A percentile compares a stretch with the other conserved stretches of the same genome.
Conservation (phyloP, 2,797 vertebrate species). For the Cichlasoma orientale region DNA sequence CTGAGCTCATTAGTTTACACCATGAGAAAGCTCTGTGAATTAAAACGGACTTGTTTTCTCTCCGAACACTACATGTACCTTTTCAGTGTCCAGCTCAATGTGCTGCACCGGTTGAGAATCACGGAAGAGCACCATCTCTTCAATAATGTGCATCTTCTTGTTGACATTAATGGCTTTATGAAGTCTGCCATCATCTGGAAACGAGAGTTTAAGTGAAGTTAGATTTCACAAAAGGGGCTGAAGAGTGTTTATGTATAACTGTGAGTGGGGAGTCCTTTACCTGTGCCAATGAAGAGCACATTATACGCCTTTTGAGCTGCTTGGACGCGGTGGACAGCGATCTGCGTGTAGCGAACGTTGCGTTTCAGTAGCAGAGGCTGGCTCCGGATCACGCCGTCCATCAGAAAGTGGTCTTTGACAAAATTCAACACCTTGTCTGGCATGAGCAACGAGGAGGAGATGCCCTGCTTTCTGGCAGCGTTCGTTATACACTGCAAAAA, state of each 20-base stretch:
- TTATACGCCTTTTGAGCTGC: slow-evolving; percentile 79
- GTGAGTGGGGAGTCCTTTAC: slow-evolving; percentile 66
- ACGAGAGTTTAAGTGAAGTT: background rate
- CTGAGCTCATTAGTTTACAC: slow-evolving; percentile 31
- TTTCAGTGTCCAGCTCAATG: slow-evolving; percentile 87
- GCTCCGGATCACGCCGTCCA: slow-evolving; percentile 91
- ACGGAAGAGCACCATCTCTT: slow-evolving; percentile 89
- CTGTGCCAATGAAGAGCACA: slow-evolving; percentile 92
- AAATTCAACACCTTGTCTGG: slow-evolving; percentile 97
- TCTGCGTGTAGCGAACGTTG: slow-evolving; percentile 87
- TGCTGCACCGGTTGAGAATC: slow-evolving; percentile 85
- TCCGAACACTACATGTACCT: slow-evolving; percentile 70
- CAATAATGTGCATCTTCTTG: slow-evolving; percentile 86
- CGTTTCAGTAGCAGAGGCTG: slow-evolving; percentile 88
- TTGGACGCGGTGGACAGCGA: slow-evolving; percentile 84
- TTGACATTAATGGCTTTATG: slow-evolving; percentile 91
- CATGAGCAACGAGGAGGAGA: slow-evolving; percentile 92
- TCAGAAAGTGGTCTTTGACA: slow-evolving; percentile 97
- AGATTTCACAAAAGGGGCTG: background rate
- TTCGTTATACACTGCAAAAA: slow-evolving; percentile 89
- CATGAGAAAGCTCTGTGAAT: slow-evolving; percentile 6
- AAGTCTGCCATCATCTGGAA: slow-evolving; percentile 88
- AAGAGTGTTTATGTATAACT: background rate
- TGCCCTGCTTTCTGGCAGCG: slow-evolving; percentile 82
- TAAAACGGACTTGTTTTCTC: background rate